Conservation (phyloP, 53 echinoderm and acorn worm species). For the Apostichopus leukothele region DNA sequence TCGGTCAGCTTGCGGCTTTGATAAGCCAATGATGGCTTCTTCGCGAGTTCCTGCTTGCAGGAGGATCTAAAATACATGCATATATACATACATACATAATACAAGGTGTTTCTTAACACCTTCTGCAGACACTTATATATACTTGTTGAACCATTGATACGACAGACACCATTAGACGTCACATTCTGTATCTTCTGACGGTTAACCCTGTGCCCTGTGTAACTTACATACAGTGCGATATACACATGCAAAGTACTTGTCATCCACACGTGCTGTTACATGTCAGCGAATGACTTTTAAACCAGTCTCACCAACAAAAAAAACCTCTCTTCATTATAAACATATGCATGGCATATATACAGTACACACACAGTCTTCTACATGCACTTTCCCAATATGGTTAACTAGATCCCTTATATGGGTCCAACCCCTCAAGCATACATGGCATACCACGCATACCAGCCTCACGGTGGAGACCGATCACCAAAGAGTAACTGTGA, state of each 20-base stretch:
- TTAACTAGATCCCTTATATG: background rate
- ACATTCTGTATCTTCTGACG: too few species aligned
- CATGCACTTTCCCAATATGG: conserved; percentile 13
- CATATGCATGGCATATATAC: background rate
- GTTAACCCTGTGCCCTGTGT: too few species aligned
- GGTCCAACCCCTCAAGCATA: conserved; percentile 18
- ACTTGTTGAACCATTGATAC: too few species aligned
- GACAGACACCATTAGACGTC: too few species aligned
- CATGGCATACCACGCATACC: conserved; percentile 27
- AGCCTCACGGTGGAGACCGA: background rate
- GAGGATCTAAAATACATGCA: too few species aligned
- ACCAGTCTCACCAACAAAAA: too few species aligned
- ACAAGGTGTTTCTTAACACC: too few species aligned
- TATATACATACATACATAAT: too few species aligned
- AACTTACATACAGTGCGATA: background rate
- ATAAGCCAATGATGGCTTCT: too few species aligned
- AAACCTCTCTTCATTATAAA: background rate
- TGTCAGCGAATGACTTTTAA: background rate
- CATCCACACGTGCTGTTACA: background rate
- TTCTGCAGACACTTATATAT: too few species aligned
- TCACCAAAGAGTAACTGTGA: background rate
- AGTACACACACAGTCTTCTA: background rate
- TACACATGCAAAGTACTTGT: background rate
- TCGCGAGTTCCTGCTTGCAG: too few species aligned
- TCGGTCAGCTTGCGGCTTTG: too few species aligned